A percentile compares a stretch with the other conserved stretches of the same genome.
Conservation (phyloP, 2,888 invertebrate genomes). For the Epistrophe grossulariae region DNA sequence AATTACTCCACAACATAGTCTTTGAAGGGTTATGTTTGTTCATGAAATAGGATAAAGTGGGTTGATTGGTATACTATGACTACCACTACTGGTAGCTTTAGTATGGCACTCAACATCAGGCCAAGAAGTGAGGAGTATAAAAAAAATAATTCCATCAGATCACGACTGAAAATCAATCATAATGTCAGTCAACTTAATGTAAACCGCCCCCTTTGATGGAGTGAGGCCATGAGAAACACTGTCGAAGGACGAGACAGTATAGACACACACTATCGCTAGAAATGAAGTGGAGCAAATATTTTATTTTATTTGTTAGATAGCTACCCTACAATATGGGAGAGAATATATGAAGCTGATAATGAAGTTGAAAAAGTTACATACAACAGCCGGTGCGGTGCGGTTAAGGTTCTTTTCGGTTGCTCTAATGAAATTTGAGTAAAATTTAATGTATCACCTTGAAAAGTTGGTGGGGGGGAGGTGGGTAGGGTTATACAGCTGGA, state of each 20-base stretch:
- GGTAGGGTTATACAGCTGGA: constrained; percentile 28
- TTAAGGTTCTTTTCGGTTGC: neutral
- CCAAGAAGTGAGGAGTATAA: constrained; percentile 3
- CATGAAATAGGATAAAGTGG: constrained; percentile 50
- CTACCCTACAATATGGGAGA: neutral
- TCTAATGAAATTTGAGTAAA: constrained; percentile 1
- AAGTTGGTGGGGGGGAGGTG: neutral
- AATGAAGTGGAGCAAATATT: constrained; percentile 62
- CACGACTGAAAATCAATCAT: constrained; percentile 70
- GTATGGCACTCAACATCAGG: constrained; percentile 30
- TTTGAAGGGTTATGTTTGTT: constrained; percentile 69
- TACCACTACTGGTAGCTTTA: neutral
- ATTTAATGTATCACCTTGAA: neutral
- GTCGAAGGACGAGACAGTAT: constrained; percentile 5
- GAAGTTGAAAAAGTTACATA: constrained; percentile 19
- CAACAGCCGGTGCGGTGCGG: neutral
- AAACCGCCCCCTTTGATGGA: constrained; percentile 50
- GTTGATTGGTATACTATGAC: constrained; percentile 21
- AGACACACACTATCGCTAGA: constrained; percentile 35
- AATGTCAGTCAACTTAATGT: constrained; percentile 72
- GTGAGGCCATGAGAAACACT: constrained; percentile 12
- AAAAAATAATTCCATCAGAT: constrained; percentile 62
- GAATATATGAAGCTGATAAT: constrained; percentile 50
- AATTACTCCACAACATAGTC: constrained; percentile 46
- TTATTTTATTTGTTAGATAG: constrained; percentile 30